Percentiles rank a stretch among this genome's conserved stretches.
Evolutionary conservation across 2,888 invertebrate species (phyloP).

Genomic region (Lymantria monacha): DNA sequence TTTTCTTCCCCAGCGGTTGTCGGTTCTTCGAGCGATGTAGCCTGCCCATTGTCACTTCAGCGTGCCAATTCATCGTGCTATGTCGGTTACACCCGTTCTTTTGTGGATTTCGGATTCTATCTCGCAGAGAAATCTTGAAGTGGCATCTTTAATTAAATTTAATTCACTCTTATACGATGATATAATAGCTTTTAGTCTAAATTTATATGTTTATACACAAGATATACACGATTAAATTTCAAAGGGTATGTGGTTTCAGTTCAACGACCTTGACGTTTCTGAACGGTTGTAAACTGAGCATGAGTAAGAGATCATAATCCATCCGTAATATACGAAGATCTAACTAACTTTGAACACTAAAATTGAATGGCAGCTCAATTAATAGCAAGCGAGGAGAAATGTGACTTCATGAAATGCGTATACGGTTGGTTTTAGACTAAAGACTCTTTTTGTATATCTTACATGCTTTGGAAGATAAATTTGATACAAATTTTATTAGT

Average conservation of each 20-base stretch:
- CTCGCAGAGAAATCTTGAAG: too few relatives aligned
- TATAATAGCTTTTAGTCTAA: too few relatives aligned
- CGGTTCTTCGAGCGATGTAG: too few relatives aligned
- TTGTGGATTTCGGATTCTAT: too few relatives aligned
- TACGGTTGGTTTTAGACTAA: not conserved
- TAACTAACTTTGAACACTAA: not conserved
- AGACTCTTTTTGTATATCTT: not conserved
- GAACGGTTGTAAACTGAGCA: not conserved
- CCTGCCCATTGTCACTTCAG: too few relatives aligned
- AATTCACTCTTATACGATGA: too few relatives aligned
- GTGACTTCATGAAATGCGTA: not conserved
- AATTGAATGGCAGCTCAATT: not conserved
- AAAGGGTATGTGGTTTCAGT: not conserved
- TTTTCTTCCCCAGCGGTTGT: too few relatives aligned
- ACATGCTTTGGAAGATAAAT: too few relatives aligned
- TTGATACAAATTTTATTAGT: too few relatives aligned
- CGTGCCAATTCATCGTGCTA: too few relatives aligned
- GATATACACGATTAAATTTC: not conserved
- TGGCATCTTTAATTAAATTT: too few relatives aligned
- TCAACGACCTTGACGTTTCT: not conserved
- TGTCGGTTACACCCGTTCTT: too few relatives aligned
- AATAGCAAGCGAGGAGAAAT: not conserved
- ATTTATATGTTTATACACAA: not conserved
- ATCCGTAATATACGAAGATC: not conserved
- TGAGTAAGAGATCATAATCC: not conserved